Percentiles rank a stretch among this genome's conserved stretches.
These are phyloP conservation scores for Platycheirus rosarum DNA, from an alignment of 2,888 invertebrate species.

Conservation along the genomic window DNA sequence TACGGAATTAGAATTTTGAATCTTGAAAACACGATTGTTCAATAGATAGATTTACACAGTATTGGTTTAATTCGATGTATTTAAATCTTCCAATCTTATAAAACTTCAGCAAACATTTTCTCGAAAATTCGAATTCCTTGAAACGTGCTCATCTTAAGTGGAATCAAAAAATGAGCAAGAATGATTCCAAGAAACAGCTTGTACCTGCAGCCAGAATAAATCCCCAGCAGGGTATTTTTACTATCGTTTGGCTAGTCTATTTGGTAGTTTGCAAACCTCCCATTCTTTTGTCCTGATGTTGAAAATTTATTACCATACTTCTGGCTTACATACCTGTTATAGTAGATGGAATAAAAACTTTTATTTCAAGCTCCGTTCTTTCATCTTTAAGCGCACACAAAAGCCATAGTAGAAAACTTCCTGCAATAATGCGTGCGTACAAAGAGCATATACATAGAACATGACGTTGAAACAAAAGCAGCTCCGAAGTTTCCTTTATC, in stretches of 20 bases:
- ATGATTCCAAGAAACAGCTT: constrained; percentile 30
- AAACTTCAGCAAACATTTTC: constrained; percentile 17
- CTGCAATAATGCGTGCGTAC: constrained; percentile 71
- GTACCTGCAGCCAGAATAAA: constrained; percentile 4
- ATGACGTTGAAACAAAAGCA: constrained; percentile 62
- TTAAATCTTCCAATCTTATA: no score
- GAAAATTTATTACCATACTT: constrained; percentile 56
- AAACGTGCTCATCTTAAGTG: constrained; percentile 14
- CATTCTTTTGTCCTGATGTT: constrained; percentile 43
- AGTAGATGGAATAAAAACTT: constrained; percentile 42
- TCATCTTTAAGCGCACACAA: constrained; percentile 50
- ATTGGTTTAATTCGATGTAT: no score
- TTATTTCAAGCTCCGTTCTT: constrained; percentile 38
- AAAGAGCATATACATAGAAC: constrained; percentile 56
- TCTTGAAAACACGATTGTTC: not conserved
- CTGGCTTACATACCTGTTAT: constrained; percentile 38
- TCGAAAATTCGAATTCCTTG: constrained; percentile 31
- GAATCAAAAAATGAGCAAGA: not conserved
- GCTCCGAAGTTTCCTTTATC: constrained; percentile 62
- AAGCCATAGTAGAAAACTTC: constrained; percentile 61
- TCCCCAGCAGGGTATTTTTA: not conserved
- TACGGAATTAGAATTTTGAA: not conserved
- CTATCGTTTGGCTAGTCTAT: constrained; percentile 10
- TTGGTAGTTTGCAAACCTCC: constrained; percentile 6
- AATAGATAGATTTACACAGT: no score